Evolutionary conservation across 2,113 vertebrate species (phyloP).

Genomic region (Meriones unguiculatus): DNA sequence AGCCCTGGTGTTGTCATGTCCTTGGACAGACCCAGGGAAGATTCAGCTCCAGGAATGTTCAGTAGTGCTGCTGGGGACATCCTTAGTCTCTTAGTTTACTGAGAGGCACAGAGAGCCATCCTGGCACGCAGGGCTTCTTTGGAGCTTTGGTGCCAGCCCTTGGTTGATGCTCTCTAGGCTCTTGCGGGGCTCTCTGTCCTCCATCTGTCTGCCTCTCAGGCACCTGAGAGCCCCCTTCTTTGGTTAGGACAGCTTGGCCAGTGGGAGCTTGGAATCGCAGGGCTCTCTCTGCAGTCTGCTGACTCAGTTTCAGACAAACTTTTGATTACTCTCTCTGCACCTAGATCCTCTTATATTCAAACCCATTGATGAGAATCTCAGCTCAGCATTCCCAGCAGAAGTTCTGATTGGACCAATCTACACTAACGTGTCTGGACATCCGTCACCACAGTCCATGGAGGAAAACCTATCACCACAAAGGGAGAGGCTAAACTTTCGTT

Average conservation of each 20-base stretch:
- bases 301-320: neutral
- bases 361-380: neutral
- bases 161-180: neutral
- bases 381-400: neutral
- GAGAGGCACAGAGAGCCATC: too few species aligned
- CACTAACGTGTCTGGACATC: neutral
- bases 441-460: neutral
- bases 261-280: neutral
- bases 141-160: neutral
- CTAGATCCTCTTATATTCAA: neutral
- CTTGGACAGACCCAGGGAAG: neutral
- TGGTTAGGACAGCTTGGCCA: neutral
- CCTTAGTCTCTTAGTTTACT: neutral
- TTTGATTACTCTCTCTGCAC: neutral
- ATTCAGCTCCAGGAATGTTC: neutral
- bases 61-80: neutral
- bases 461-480: neutral
- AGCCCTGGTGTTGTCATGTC: neutral
- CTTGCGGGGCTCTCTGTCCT: neutral
- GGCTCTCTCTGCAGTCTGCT: neutral
- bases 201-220: neutral
- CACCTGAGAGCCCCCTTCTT: neutral
- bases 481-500: neutral
- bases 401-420: neutral
- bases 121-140: neutral